phyloP scores from a whole-genome alignment of 2,797 vertebrate species.

The Eupleurogrammus muticus region DNA sequence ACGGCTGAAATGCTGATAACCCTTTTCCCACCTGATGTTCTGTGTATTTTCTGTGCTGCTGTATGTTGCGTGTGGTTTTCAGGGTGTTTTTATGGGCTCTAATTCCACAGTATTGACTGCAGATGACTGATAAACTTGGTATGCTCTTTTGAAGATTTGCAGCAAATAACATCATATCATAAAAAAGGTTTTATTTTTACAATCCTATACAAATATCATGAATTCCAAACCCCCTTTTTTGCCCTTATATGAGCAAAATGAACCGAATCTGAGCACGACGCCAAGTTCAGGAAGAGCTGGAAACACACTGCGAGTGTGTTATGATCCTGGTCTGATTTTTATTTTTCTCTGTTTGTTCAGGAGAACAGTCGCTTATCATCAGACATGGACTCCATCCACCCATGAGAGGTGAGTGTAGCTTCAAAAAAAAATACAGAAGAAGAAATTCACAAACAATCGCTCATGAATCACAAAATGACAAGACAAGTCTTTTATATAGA shows the following conservation, averaged over 20 bases:
- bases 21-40: neutral
- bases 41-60: neutral
- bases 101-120: neutral
- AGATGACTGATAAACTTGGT: neutral
- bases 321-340: too few species aligned
- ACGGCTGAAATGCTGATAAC: neutral
- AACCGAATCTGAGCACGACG: neutral
- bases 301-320: too few species aligned
- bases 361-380: constrained; percentile 89
- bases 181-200: neutral
- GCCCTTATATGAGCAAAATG: neutral
- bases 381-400: constrained; percentile 87
- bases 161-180: neutral
- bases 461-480: neutral
- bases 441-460: neutral
- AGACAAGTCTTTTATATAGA: too few species aligned
- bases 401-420: constrained; percentile 80
- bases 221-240: neutral
- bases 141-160: neutral
- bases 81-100: neutral
- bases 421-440: too few species aligned
- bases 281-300: too few species aligned
- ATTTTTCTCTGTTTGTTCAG: constrained; percentile 78
- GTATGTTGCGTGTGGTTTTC: neutral
- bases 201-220: neutral